Evolutionary conservation across 92 coral and sea anemone genomes (phyloP), one percentile per base, ranked within the genome.

Genomic region (Epizoanthus rinbou): DNA sequence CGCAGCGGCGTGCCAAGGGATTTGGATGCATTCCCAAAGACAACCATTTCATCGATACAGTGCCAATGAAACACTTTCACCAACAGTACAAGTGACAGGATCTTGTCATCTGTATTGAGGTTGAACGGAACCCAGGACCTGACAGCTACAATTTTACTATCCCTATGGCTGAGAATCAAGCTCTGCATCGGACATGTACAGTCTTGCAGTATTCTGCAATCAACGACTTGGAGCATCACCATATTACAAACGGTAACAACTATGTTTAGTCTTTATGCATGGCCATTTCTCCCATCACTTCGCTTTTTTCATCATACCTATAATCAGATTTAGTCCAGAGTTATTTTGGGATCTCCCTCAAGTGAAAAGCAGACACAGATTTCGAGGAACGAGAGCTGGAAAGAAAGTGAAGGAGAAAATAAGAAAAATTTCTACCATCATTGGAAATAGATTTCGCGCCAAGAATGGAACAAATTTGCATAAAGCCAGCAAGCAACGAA

Each of bases 71-170:
- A 41, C 5, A 8, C 47, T 5, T 41, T 41, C 47, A 8, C 47
- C 7, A 0, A 41, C 47, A 41, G 47, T 41, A 5, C 47, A 39
- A 8, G 6, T 39, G 45, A n/a, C n/a, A n/a, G n/a, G n/a, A 39
- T 4, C 69, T 80, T 65, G 57, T 37, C 57, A 64, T 80, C 21
- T 80, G 75, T 64, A 80, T 80, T 74, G 84, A 80, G 7, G 75
- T 80, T 15, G 84, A 80, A 64, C 56, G 73, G 19, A 80, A 80
- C 54, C 84, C 84, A 1, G 84, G 84, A n/a, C 84, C 84, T 4
- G 35, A 58, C 4, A 8, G 23, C 62, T 69, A 64, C 24, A 35
- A 28, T 17, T 16, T 3, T 64, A 7, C 69, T 64, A 59, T 59
- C 64, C 22, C 64, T 59, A 16, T 64, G 25, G 5, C 69, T 64